Conservation (phyloP, 2,888 invertebrate genomes). For the Dasypogon diadema region DNA sequence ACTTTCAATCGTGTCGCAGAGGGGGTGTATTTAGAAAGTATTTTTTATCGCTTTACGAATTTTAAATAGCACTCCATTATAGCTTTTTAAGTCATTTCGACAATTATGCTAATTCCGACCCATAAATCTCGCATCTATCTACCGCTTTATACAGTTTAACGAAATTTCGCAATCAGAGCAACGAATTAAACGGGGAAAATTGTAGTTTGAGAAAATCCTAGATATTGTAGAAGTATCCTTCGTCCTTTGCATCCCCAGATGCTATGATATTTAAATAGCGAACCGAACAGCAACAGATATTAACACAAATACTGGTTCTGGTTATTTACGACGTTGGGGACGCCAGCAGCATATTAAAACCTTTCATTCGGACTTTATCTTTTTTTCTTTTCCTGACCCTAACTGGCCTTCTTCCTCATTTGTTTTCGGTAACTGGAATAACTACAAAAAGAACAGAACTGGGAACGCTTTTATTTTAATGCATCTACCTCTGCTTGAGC, state of each 20-base stretch:
- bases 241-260: too few species aligned
- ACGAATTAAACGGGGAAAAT: too few species aligned
- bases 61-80: neutral
- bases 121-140: neutral
- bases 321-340: too few species aligned
- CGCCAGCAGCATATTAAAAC: too few species aligned
- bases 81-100: neutral
- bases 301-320: too few species aligned
- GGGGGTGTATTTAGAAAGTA: neutral
- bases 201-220: too few species aligned
- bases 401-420: neutral
- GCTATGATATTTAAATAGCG: too few species aligned
- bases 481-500: neutral
- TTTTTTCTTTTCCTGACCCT: neutral
- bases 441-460: neutral
- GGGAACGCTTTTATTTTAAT: neutral
- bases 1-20: neutral
- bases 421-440: neutral
- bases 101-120: neutral
- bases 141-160: too few species aligned
- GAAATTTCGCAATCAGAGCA: too few species aligned
- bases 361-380: too few species aligned
- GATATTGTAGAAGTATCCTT: too few species aligned
- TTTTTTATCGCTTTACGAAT: neutral
- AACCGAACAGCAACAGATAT: too few species aligned